Conservation (phyloP, 2,113 vertebrate genomes). For the Hemiscyllium ocellatum region DNA sequence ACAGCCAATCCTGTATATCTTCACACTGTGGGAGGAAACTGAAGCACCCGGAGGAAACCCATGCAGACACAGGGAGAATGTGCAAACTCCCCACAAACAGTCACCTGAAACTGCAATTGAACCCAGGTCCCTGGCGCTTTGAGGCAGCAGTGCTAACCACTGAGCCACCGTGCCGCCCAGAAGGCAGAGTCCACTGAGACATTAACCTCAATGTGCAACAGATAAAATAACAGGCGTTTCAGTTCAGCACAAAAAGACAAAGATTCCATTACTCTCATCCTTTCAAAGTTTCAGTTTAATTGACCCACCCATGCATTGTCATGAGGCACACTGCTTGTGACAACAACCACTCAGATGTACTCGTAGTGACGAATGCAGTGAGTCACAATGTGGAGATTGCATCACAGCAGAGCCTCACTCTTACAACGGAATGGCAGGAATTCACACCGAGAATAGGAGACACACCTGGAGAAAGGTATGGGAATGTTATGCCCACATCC, state of each 20-base stretch:
- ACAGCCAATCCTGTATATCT: too few species aligned
- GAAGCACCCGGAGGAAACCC: too few species aligned
- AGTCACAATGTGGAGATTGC: neutral
- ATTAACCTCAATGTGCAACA: neutral
- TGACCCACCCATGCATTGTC: neutral
- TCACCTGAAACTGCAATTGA: too few species aligned
- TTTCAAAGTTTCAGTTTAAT: neutral
- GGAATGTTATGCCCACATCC: neutral
- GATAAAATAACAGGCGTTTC: neutral
- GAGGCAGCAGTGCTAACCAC: too few species aligned
- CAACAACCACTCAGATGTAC: neutral
- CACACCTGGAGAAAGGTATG: neutral
- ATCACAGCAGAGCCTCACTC: neutral
- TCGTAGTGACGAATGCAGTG: neutral
- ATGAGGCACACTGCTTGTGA: neutral
- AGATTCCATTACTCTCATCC: neutral
- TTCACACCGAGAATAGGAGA: neutral
- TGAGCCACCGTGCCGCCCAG: too few species aligned
- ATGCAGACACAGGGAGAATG: too few species aligned
- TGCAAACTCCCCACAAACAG: too few species aligned
- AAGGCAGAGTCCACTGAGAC: neutral
- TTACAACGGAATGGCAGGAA: neutral
- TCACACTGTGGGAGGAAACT: too few species aligned
- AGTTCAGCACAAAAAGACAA: neutral
- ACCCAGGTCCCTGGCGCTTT: too few species aligned